Evolutionary conservation across 2,113 vertebrate genomes (phyloP).

Genomic region (Tautogolabrus adspersus): DNA sequence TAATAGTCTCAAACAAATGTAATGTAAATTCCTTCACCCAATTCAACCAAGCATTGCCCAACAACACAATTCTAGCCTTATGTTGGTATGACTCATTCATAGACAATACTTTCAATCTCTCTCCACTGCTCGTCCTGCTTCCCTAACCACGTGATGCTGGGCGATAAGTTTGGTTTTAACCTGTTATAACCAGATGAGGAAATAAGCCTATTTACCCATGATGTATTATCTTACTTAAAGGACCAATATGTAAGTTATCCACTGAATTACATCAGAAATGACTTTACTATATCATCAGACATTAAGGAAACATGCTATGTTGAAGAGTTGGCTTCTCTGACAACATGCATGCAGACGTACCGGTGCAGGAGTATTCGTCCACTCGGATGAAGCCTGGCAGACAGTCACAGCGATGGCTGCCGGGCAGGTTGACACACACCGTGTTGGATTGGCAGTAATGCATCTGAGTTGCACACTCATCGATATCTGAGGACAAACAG

Average conservation of each 20-base stretch:
- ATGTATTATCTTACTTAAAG: not conserved
- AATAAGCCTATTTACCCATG: not conserved
- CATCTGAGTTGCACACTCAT: slow-evolving; percentile 95
- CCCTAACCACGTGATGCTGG: no score
- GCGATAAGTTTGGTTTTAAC: not conserved
- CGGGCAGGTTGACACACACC: slow-evolving; percentile 91
- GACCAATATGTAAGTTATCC: no score
- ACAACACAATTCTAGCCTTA: not conserved
- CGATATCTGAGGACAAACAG: slow-evolving; percentile 88
- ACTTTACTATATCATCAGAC: no score
- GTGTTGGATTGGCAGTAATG: slow-evolving; percentile 97
- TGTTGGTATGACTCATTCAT: not conserved
- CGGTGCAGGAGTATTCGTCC: slow-evolving; percentile 96
- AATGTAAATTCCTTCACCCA: not conserved
- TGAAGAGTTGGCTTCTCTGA: no score
- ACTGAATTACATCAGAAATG: no score
- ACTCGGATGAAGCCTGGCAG: slow-evolving; percentile 90
- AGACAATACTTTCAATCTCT: not conserved
- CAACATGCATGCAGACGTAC: slow-evolving; percentile 76
- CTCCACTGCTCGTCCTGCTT: not conserved
- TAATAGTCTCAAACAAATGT: not conserved
- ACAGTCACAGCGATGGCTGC: slow-evolving; percentile 94
- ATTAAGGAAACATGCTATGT: no score
- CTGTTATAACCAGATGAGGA: not conserved
- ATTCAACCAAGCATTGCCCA: not conserved